Evolutionary conservation across 2,888 invertebrate genomes (phyloP).

Genomic region (Eremobia ochroleuca): DNA sequence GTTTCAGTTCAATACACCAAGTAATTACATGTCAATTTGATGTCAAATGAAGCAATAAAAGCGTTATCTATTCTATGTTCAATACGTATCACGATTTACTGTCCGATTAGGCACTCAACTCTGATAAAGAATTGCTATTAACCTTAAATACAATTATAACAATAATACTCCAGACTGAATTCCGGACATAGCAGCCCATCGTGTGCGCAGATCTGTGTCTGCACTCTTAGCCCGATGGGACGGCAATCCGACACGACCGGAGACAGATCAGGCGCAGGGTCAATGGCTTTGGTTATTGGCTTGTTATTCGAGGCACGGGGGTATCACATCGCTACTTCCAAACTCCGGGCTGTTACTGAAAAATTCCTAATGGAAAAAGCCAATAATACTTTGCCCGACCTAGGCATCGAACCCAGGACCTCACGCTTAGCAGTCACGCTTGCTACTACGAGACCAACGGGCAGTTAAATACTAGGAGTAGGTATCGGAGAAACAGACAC

Average conservation of each 20-base stretch:
- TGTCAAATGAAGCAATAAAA: slow-evolving; percentile 42
- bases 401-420: neutral
- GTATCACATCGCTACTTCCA: neutral
- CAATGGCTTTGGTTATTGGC: too few species aligned
- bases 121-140: neutral
- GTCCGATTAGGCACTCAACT: neutral
- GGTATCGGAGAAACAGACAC: neutral
- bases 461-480: slow-evolving; percentile 2
- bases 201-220: neutral
- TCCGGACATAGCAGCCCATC: too few species aligned
- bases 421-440: neutral
- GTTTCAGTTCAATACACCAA: slow-evolving; percentile 26
- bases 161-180: neutral
- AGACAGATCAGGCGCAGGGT: neutral
- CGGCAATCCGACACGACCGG: neutral
- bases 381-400: neutral
- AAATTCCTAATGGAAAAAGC: neutral
- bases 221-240: neutral
- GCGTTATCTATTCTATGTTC: neutral
- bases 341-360: neutral
- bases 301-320: too few species aligned
- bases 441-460: neutral
- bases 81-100: slow-evolving; percentile 3
- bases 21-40: slow-evolving; percentile 31
- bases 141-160: neutral